These are phyloP conservation scores for Gallinago solitaria DNA, from an alignment of 2,797 vertebrate species.

Conservation along the genomic window DNA sequence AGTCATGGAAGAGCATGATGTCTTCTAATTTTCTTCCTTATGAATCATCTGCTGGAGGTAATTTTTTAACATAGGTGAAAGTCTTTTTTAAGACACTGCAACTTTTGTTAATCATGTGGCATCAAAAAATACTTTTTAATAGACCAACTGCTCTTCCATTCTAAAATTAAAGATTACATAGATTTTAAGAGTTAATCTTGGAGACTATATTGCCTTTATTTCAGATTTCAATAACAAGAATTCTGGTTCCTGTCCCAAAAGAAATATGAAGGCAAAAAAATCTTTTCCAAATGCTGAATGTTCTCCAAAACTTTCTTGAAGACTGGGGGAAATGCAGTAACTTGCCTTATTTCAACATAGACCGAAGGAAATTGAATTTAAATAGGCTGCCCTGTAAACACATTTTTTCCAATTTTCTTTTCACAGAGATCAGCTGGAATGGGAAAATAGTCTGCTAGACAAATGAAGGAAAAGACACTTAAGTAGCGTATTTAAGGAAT, in stretches of 20 bases:
- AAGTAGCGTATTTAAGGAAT: background rate
- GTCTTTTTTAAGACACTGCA: constrained; percentile 1
- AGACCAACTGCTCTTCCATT: constrained; percentile 9
- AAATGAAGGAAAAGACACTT: background rate
- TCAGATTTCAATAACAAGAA: constrained; percentile 41
- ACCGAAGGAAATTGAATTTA: background rate
- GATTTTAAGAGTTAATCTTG: constrained; percentile 41
- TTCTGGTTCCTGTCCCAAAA: background rate
- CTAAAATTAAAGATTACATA: constrained; percentile 52
- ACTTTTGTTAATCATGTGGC: constrained; percentile 23
- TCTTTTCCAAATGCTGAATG: background rate
- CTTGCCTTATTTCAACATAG: background rate
- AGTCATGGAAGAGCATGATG: background rate
- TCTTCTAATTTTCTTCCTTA: constrained; percentile 31
- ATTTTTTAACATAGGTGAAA: constrained; percentile 27
- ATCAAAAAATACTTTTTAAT: constrained; percentile 37
- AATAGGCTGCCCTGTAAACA: background rate
- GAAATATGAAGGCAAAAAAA: background rate
- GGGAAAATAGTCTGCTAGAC: background rate
- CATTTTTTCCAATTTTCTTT: constrained; percentile 29
- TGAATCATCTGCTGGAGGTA: constrained; percentile 24
- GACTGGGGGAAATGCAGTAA: background rate
- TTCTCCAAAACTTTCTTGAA: background rate
- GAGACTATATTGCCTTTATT: constrained; percentile 44
- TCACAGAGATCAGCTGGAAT: background rate